phyloP scores from a whole-genome alignment of 2,888 invertebrate species.

The Noctuana brunneofusca region DNA sequence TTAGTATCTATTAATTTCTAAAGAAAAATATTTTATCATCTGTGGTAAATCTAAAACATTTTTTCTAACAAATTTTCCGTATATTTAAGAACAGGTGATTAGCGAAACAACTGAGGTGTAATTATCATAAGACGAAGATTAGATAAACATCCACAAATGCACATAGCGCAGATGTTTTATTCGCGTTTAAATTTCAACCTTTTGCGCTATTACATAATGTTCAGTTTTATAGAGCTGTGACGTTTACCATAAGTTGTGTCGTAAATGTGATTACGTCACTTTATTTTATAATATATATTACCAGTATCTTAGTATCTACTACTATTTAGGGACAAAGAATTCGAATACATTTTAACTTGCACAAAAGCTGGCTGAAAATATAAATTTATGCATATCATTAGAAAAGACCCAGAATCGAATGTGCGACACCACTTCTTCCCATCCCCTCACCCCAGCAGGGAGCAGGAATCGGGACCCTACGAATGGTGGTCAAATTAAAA shows the following conservation, averaged over 20 bases:
- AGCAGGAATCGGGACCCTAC: too few species aligned
- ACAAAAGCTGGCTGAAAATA: too few species aligned
- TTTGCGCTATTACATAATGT: neutral
- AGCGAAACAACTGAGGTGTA: slow-evolving; percentile 13
- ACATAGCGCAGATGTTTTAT: neutral
- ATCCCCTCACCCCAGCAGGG: too few species aligned
- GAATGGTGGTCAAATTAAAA: too few species aligned
- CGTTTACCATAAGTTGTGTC: neutral
- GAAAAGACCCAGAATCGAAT: too few species aligned
- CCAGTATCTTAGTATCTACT: neutral
- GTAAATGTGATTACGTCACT: neutral
- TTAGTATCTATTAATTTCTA: too few species aligned
- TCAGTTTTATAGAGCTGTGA: neutral
- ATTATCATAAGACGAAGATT: slow-evolving; percentile 31
- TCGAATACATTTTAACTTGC: too few species aligned
- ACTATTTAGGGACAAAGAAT: too few species aligned
- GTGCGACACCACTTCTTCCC: too few species aligned
- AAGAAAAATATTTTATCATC: neutral
- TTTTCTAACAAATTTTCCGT: slow-evolving; percentile 28
- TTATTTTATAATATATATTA: slow-evolving; percentile 3
- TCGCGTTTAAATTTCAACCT: slow-evolving; percentile 7
- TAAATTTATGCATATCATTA: too few species aligned
- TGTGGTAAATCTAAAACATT: slow-evolving; percentile 5
- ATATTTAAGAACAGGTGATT: slow-evolving; percentile 28
- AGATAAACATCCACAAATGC: slow-evolving; percentile 22